Percentiles rank a stretch among this genome's conserved stretches.
Evolutionary conservation across 2,888 invertebrate species (phyloP).

Genomic region (Oxytorus armatus): DNA sequence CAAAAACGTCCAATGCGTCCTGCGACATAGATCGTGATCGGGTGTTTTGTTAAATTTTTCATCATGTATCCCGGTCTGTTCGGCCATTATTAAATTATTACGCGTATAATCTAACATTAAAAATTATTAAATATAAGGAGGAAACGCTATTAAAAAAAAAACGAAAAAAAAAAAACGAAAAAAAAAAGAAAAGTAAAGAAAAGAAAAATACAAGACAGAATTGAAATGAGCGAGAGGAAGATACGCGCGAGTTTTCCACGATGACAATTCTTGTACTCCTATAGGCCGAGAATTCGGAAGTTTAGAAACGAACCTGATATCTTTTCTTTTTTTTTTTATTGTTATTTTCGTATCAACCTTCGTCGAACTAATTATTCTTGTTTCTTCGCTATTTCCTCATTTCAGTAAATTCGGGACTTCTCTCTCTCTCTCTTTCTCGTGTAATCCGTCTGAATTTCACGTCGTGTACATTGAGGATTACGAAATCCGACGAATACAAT

Average conservation of each 20-base stretch:
- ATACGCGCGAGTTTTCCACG: background rate
- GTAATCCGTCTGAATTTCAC: constrained; percentile 61
- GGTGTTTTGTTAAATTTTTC: constrained; percentile 15
- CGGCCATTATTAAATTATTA: constrained; percentile 78
- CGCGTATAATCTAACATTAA: constrained; percentile 77
- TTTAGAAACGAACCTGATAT: constrained; percentile 8
- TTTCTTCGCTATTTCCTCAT: constrained; percentile 45
- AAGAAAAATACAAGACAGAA: constrained; percentile 41
- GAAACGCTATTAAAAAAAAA: constrained; percentile 61
- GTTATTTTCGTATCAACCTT: constrained; percentile 12
- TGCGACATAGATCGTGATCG: constrained; percentile 61
- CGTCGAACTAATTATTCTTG: constrained; percentile 25
- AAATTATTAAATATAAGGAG: constrained; percentile 72
- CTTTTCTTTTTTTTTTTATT: constrained; percentile 1
- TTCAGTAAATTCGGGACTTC: constrained; percentile 52
- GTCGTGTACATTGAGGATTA: constrained; percentile 68
- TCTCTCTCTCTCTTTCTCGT: constrained; percentile 54
- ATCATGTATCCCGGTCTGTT: constrained; percentile 35
- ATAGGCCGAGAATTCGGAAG: constrained; percentile 39
- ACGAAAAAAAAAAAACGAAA: constrained; percentile 70
- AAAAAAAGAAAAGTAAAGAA: constrained; percentile 58
- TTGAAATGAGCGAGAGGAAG: background rate
- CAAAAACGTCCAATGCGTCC: constrained; percentile 67
- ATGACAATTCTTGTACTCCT: background rate
- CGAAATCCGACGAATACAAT: constrained; percentile 63